A percentile compares a stretch with the other conserved stretches of the same genome.
Evolutionary conservation across 1,140 invertebrate species (phyloP).

Genomic region (Drosophila burlai): DNA sequence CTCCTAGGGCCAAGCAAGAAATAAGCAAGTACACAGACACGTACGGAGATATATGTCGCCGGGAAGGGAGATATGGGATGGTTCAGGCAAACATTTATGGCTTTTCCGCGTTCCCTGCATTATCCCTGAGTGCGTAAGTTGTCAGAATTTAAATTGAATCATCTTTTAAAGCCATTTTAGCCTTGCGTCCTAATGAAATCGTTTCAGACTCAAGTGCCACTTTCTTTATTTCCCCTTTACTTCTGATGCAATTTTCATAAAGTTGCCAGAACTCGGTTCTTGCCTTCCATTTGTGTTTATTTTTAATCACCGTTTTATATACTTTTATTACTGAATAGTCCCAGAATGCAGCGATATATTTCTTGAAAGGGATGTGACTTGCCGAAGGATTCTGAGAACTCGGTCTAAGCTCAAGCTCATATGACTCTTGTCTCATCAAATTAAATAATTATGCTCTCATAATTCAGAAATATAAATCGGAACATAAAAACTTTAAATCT

Average conservation of each 20-base stretch:
- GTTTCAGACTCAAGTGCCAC: slow-evolving; percentile 16
- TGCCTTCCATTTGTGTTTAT: slow-evolving; percentile 28
- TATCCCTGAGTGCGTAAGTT: background rate
- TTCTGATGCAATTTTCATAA: slow-evolving; percentile 40
- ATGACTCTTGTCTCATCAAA: too few species aligned
- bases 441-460: too few species aligned
- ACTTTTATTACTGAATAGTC: background rate
- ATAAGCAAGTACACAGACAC: too few species aligned
- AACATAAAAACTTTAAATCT: too few species aligned
- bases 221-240: slow-evolving; percentile 13
- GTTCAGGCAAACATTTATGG: slow-evolving; percentile 6
- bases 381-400: background rate
- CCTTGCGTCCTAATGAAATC: slow-evolving; percentile 28
- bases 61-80: too few species aligned
- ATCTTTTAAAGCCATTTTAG: background rate
- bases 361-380: background rate
- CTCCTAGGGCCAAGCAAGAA: background rate
- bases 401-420: background rate
- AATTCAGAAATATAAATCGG: too few species aligned
- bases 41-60: too few species aligned
- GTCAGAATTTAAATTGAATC: slow-evolving; percentile 4
- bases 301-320: slow-evolving; percentile 11
- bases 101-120: background rate
- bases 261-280: slow-evolving; percentile 26
- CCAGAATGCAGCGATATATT: too few species aligned